These are phyloP conservation scores for Torymus auratus DNA, from an alignment of 2,888 invertebrate genomes.

Conservation along the genomic window DNA sequence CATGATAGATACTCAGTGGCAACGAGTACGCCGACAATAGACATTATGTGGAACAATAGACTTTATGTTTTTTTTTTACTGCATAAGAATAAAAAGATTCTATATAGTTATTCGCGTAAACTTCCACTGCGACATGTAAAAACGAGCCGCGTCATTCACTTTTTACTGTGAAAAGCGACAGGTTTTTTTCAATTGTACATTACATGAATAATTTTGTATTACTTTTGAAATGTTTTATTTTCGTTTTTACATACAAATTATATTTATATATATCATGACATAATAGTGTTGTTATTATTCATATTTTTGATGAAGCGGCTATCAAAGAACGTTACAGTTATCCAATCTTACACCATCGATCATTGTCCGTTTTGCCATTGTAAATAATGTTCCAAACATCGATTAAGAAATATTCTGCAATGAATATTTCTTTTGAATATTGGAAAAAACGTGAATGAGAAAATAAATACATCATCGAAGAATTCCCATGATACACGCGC, in stretches of 20 bases:
- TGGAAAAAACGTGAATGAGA: not conserved
- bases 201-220: too few relatives aligned
- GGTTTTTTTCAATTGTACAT: too few relatives aligned
- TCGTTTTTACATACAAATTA: too few relatives aligned
- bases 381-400: not conserved
- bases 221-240: too few relatives aligned
- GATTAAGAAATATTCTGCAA: too few relatives aligned
- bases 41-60: slow-evolving; percentile 23
- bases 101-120: not conserved
- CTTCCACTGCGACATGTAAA: not conserved
- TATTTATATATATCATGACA: too few relatives aligned
- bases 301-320: too few relatives aligned
- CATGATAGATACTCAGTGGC: slow-evolving; percentile 26
- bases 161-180: too few relatives aligned
- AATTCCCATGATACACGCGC: slow-evolving; percentile 6
- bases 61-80: not conserved
- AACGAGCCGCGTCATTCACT: not conserved
- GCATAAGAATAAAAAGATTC: not conserved
- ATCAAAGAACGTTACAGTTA: too few relatives aligned
- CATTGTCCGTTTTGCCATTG: not conserved
- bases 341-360: slow-evolving; percentile 3
- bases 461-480: slow-evolving; percentile 36
- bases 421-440: not conserved
- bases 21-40: slow-evolving; percentile 16
- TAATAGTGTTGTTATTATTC: too few relatives aligned